Evolutionary conservation across 2,888 invertebrate genomes (phyloP), one percentile per base, ranked within the genome.

Genomic region (Drosophila cyrtoloma): DNA sequence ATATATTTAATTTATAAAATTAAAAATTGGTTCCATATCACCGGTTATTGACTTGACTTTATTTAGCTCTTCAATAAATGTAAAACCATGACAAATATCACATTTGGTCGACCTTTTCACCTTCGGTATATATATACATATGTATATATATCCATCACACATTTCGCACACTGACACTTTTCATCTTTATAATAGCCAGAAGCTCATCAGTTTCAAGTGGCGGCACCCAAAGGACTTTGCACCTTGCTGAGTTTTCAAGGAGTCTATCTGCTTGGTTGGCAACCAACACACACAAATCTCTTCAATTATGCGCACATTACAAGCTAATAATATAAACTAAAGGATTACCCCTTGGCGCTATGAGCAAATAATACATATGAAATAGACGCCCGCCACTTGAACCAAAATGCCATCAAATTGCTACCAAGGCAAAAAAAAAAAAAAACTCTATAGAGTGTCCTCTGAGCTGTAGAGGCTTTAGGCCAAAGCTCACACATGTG

Each of bases 271-370:
- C 53, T 22, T 28, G 39, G 26, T n/a, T 33, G 28, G 51, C 51
- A 61, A 35, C 28, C 50, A 50, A 51, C 39, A 68, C 56, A 84
- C 51, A 71, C 58, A 84, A 77, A 80, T 84, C 83, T 81, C 51
- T 74, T 85, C 86, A 86, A 86, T 86, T 86, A 84, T 82, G 88
- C 76, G 74, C 81, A 86, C 88, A 88, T 84, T 83, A 79, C 83
- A 87, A 82, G 89, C 89, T 89, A 89, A 88, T 89, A 87, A 84
- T 82, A 86, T 85, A 86, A 89, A 89, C 89, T 89, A 83, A 86
- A 82, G 88, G 89, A 83, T 89, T 84, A 89, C 81, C 77, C 79
- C 65, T 61, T 57, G 76, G 62, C 62, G 81, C 78, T 79, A 84
- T 79, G 79, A 76, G 77, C 81, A 79, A 82, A 82, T 71, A 75